A percentile compares a stretch with the other conserved stretches of the same genome.
Evolutionary conservation across 2,888 invertebrate genomes (phyloP).

Genomic region (Microctonus hyperodae): DNA sequence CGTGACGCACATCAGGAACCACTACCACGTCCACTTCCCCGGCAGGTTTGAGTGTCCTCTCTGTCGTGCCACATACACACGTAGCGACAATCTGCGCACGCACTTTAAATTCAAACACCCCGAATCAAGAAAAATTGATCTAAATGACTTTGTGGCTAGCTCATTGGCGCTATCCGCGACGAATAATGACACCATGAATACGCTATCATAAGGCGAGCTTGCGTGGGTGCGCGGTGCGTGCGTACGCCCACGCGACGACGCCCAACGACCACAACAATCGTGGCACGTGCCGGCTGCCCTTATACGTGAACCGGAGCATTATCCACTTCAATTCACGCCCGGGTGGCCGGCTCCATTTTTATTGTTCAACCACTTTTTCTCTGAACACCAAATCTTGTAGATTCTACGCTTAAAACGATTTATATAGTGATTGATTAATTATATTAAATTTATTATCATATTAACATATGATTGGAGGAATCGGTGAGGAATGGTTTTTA

Average conservation of each 20-base stretch:
- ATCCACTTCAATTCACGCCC: slow-evolving; percentile 25
- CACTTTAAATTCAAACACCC: slow-evolving; percentile 94
- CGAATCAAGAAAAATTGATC: slow-evolving; percentile 86
- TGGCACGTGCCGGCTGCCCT: slow-evolving; percentile 35
- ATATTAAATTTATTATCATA: not conserved
- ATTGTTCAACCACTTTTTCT: slow-evolving; percentile 45
- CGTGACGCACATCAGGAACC: slow-evolving; percentile 93
- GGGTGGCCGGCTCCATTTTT: slow-evolving; percentile 35
- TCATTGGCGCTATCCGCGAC: slow-evolving; percentile 67
- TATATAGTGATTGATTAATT: slow-evolving; percentile 17
- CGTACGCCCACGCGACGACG: slow-evolving; percentile 42
- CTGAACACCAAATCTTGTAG: slow-evolving; percentile 58
- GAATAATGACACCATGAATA: slow-evolving; percentile 64
- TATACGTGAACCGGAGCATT: slow-evolving; percentile 29
- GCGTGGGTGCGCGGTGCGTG: slow-evolving; percentile 46
- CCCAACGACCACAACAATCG: slow-evolving; percentile 47
- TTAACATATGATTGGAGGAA: not conserved
- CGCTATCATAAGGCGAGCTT: slow-evolving; percentile 66
- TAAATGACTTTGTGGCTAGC: slow-evolving; percentile 69
- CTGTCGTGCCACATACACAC: slow-evolving; percentile 89
- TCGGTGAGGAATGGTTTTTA: not conserved
- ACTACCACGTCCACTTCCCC: slow-evolving; percentile 93
- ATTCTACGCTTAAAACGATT: slow-evolving; percentile 46
- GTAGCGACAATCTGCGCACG: slow-evolving; percentile 91
- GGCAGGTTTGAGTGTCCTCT: slow-evolving; percentile 91